phyloP scores from a whole-genome alignment of 2,113 vertebrate genomes.

The Falcunculus frontatus region DNA sequence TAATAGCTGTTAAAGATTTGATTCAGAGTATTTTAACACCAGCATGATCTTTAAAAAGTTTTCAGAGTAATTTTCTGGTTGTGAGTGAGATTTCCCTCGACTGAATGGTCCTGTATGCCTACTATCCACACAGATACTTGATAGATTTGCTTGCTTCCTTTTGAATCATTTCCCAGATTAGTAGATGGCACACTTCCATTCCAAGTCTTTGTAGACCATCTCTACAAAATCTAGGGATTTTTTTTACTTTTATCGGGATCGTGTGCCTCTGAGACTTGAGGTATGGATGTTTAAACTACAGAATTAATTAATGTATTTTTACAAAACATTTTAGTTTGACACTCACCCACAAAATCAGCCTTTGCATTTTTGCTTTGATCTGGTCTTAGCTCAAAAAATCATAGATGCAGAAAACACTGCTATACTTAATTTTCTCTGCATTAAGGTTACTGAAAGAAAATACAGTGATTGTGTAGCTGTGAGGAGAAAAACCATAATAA shows the following conservation, averaged over 20 bases:
- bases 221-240: neutral
- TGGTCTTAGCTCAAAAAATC: neutral
- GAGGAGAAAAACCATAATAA: neutral
- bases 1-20: neutral
- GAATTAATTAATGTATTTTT: neutral
- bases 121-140: neutral
- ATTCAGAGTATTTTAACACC: neutral
- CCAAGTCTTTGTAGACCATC: neutral
- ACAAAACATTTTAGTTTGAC: neutral
- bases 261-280: neutral
- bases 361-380: neutral
- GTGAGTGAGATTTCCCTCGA: neutral
- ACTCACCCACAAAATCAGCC: neutral
- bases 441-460: neutral
- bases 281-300: neutral
- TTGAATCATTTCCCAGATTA: neutral
- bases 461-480: neutral
- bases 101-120: neutral
- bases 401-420: neutral
- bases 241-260: neutral
- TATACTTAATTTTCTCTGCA: neutral
- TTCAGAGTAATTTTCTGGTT: neutral
- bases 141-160: neutral
- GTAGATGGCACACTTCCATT: neutral
- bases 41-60: neutral